Evolutionary conservation across 2,888 invertebrate genomes (phyloP), one percentile per base, ranked within the genome.

Genomic region (Apotomis betuletana): DNA sequence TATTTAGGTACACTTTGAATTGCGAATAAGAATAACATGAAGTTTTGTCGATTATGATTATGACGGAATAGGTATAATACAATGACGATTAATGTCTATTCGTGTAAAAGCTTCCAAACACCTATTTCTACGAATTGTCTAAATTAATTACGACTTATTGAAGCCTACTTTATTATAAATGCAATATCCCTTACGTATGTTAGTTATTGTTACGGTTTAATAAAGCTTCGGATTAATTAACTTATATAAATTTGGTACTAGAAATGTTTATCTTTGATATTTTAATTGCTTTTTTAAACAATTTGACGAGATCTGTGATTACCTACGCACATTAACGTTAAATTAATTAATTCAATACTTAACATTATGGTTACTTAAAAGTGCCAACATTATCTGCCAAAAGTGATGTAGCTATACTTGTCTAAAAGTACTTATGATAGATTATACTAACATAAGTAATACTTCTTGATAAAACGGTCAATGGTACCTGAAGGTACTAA

Each of bases 51-150:
- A 81, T 85, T 84, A 85, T 85, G 81, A 81, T 85, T 84, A 85
- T 85, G 84, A 82, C 85, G 84, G 85, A 85, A 81, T 89, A 72
- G 51, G 57, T 72, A 87, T 89, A 81, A 84, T 89, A 91, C 90
- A 89, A 87, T 90, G 89, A 83, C 82, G 84, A 85, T 76, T 80
- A 65, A 71, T 64, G 13, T 81, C 85, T 89, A 90, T 83, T 87
- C 77, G 91, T 92, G 92, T 92, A 92, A 92, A 92, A 92, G 92
- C 92, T 81, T 92, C 92, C 87, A 92, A 92, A 92, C 92, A 86
- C 88, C 92, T 92, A 92, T 83, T 63, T 80, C 88, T 89, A 91
- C 88, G 71, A 81, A 83, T 61, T 81, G 70, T 82, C 86, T 90
- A 89, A 82, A 77, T 77, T 79, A 79, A 76, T 80, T 77, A 81